phyloP scores from a whole-genome alignment of 1,140 invertebrate species.

The Epicauta chinensis region DNA sequence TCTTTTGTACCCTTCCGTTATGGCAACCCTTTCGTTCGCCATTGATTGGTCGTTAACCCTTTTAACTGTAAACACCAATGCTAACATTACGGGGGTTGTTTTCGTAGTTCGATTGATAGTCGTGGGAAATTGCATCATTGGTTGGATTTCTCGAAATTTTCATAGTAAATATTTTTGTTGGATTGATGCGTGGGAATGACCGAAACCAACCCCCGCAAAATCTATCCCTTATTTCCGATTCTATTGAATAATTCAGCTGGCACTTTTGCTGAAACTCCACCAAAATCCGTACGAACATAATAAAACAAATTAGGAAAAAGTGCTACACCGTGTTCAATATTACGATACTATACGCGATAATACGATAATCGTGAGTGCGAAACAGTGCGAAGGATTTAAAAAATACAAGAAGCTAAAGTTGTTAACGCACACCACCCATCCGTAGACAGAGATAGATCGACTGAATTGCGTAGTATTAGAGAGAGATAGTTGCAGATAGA shows the following conservation, averaged over 20 bases:
- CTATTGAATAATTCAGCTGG: slow-evolving; percentile 6
- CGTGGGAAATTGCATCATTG: slow-evolving; percentile 12
- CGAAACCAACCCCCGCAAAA: background rate
- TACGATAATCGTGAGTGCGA: slow-evolving; percentile 17
- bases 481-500: no score
- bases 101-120: background rate
- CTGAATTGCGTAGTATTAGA: no score
- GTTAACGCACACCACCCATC: no score
- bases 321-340: slow-evolving; percentile 13
- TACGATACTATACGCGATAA: slow-evolving; percentile 14
- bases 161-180: slow-evolving; percentile 7
- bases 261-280: background rate
- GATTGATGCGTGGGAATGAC: slow-evolving; percentile 6
- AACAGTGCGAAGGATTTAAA: slow-evolving; percentile 14
- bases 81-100: slow-evolving; percentile 2
- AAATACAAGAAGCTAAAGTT: slow-evolving; percentile 8
- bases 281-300: slow-evolving; percentile 4
- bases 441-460: no score
- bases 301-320: slow-evolving; percentile 17
- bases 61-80: slow-evolving; percentile 1
- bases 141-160: slow-evolving; percentile 1
- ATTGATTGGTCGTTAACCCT: slow-evolving; percentile 16
- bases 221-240: background rate
- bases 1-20: slow-evolving; percentile 11
- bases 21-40: slow-evolving; percentile 6